Conservation (phyloP, 2,113 vertebrate genomes). For the Maccullochella peelii region DNA sequence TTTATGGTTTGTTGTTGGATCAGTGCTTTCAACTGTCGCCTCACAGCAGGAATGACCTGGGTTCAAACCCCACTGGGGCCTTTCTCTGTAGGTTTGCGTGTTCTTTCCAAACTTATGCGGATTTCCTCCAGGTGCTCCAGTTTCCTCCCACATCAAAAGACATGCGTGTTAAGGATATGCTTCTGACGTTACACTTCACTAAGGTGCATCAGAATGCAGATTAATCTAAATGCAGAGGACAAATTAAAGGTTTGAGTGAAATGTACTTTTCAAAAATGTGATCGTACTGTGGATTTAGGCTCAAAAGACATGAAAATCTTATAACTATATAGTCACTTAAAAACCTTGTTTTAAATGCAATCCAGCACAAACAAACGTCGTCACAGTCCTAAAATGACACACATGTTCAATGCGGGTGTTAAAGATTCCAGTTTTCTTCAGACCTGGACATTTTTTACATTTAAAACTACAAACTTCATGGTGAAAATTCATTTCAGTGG, state of each 20-base stretch:
- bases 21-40: background rate
- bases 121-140: constrained; percentile 36
- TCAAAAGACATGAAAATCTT: background rate
- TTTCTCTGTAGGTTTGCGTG: constrained; percentile 6
- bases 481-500: background rate
- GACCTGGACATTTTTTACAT: background rate
- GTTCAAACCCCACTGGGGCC: constrained; percentile 27
- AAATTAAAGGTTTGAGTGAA: background rate
- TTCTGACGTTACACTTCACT: constrained; percentile 2
- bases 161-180: constrained; percentile 3
- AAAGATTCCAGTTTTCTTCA: background rate
- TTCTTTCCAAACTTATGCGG: constrained; percentile 22
- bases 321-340: too few relatives aligned
- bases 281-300: background rate
- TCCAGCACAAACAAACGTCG: background rate
- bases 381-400: background rate
- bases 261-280: background rate
- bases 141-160: constrained; percentile 51
- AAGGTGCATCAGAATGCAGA: constrained; percentile 15
- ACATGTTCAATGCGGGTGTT: background rate
- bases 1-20: background rate
- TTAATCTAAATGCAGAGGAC: constrained; percentile 8
- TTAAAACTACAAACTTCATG: background rate
- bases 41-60: constrained; percentile 1
- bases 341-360: background rate